Conservation (phyloP, 2,797 vertebrate genomes). For the Columba guinea region DNA sequence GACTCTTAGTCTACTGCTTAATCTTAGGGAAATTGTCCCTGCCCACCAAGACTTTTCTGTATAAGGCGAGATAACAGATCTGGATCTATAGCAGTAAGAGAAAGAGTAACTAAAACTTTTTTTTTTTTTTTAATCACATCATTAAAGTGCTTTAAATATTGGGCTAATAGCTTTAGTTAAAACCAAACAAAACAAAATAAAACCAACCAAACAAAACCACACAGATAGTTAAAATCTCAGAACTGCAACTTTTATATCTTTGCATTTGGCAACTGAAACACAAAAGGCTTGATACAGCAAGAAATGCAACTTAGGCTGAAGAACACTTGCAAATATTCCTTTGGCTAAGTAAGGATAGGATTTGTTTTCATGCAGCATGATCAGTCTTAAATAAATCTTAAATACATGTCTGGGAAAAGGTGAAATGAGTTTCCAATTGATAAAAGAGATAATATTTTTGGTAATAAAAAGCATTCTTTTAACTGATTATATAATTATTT, state of each 20-base stretch:
- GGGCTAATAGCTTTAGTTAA: not conserved
- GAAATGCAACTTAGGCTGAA: not conserved
- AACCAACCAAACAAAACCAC: not conserved
- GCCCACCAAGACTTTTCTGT: not conserved
- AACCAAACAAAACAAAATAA: not conserved
- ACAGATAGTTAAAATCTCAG: not conserved
- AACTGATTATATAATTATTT: not conserved
- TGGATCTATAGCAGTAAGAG: not conserved
- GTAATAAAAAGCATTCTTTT: not conserved
- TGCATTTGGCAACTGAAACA: not conserved
- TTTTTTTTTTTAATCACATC: not conserved
- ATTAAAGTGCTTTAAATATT: not conserved
- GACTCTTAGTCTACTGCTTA: not conserved
- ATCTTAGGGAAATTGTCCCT: not conserved
- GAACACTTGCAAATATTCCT: not conserved
- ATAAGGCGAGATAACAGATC: not conserved
- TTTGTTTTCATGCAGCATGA: not conserved
- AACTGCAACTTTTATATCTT: not conserved
- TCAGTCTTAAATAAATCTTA: not conserved
- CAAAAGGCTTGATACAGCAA: not conserved
- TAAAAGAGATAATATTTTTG: not conserved
- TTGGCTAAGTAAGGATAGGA: not conserved
- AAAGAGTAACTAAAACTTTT: not conserved
- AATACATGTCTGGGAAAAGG: not conserved
- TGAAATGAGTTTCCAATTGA: not conserved